Base-by-base conservation (phyloP, 2,888 invertebrate species). In the Ichneumoninae sp. region DNA sequence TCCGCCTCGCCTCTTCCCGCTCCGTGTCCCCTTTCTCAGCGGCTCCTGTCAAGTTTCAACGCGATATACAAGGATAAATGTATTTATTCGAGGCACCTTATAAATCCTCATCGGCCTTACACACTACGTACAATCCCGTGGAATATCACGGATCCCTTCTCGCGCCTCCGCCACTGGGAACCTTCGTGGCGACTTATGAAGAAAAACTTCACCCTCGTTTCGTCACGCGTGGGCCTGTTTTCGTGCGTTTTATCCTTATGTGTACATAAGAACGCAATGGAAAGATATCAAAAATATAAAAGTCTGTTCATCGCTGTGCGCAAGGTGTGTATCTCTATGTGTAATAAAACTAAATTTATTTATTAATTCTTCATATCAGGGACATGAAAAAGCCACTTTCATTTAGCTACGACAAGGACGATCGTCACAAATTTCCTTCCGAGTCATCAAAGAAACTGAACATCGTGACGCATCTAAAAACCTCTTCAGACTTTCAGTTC, bases 31-130 rank as follows among this genome's bases (percentile, higher is more conserved):
- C 70, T 66, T 81, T 77, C 72, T 84, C 77, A 52, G 65, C 19
- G 50, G 8, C 69, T 70, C 81, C 74, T 78, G 78, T 60, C 78
- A 60, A 52, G 57, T 81, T 50, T 70, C 76, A 80, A 69, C 70
- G 50, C 52, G 72, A 84, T 83, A 80, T 66, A 70, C 68, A 40
- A 74, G 77, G 68, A 80, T 86, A 85, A 88, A 78, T 78, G 72
- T 82, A 75, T 87, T 82, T 77, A 84, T 85, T 79, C 83, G 70
- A 86, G 84, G 70, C 84, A 83, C 84, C 84, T 86, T 88, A 89
- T 86, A 87, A 87, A 87, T 89, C 84, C 84, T 84, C 85, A 89
- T 87, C 85, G 83, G 70, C 60, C 60, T 74, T 71, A 75, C 71
- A 70, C 68, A 70, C 79, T 74, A 22, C 30, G 30, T 80, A 84